Evolutionary conservation across 2,797 vertebrate genomes (phyloP).

Genomic region (Rhodeus uyekii): DNA sequence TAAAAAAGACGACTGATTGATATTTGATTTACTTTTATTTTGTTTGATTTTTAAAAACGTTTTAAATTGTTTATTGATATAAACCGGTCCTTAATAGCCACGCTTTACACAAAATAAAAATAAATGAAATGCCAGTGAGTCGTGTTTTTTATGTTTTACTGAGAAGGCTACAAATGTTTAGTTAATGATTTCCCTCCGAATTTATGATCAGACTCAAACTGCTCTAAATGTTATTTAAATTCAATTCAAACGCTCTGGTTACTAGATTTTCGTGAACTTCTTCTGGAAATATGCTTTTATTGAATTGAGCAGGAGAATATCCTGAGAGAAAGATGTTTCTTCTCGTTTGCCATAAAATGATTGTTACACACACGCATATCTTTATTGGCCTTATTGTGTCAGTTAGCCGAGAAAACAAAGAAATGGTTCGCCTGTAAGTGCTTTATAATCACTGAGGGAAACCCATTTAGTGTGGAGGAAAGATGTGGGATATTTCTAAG

Average conservation of each 20-base stretch:
- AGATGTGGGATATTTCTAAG: neutral
- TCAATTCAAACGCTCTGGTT: neutral
- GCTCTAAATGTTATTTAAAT: neutral
- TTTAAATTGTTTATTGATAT: neutral
- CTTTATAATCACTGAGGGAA: constrained; percentile 37
- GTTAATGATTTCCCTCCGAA: too few relatives aligned
- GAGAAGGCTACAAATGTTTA: neutral
- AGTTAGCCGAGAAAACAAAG: constrained; percentile 34
- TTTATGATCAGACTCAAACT: neutral
- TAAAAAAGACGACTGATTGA: too few relatives aligned
- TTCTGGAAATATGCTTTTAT: neutral
- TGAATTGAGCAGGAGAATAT: constrained; percentile 15
- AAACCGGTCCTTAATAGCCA: neutral
- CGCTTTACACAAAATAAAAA: neutral
- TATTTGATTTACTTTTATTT: too few relatives aligned
- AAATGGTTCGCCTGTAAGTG: constrained; percentile 20
- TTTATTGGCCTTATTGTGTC: constrained; percentile 48
- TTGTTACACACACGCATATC: constrained; percentile 13
- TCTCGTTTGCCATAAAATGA: constrained; percentile 1
- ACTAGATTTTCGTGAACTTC: neutral
- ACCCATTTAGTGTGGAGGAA: constrained; percentile 23
- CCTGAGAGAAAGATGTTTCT: neutral
- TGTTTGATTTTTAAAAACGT: too few relatives aligned
- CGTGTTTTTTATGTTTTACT: neutral
- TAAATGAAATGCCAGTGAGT: neutral